A percentile compares a stretch with the other conserved stretches of the same genome.
Conservation (phyloP, 1,140 invertebrate species). For the Rhizoglyphus robini region DNA sequence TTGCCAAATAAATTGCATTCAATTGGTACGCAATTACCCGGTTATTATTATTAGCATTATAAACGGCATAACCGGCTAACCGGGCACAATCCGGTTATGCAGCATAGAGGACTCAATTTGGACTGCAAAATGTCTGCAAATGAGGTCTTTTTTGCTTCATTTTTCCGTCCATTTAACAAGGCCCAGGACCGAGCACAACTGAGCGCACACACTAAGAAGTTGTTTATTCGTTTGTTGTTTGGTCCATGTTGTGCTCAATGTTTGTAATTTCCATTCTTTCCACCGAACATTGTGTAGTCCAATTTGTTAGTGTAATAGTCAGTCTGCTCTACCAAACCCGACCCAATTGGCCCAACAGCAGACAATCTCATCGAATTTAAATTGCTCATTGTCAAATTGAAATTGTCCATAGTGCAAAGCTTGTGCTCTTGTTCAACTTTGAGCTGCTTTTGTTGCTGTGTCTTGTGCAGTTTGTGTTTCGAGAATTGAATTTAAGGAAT, state of each 20-base stretch:
- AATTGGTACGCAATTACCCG: slow-evolving; percentile 12
- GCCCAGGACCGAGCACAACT: neutral
- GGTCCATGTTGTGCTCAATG: too few species aligned
- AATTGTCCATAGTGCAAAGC: too few species aligned
- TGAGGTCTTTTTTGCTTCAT: neutral
- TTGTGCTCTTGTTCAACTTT: too few species aligned
- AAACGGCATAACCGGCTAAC: neutral
- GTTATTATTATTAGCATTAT: neutral
- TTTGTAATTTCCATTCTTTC: too few species aligned
- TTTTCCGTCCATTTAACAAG: neutral
- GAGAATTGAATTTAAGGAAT: slow-evolving; percentile 9
- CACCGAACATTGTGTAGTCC: too few species aligned
- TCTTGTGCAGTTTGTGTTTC: neutral
- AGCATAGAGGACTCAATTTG: slow-evolving; percentile 3
- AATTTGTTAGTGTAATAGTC: too few species aligned
- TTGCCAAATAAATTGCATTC: slow-evolving; percentile 13
- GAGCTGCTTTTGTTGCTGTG: too few species aligned
- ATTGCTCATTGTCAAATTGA: too few species aligned
- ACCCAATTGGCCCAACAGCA: too few species aligned
- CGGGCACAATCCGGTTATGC: neutral
- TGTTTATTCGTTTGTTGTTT: too few species aligned
- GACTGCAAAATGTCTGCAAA: neutral
- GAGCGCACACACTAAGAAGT: neutral
- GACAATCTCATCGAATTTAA: too few species aligned
- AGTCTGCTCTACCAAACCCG: too few species aligned